A percentile compares a stretch with the other conserved stretches of the same genome.
These are phyloP conservation scores for Drosophila engyochracea DNA, from an alignment of 2,888 invertebrate genomes.

Conservation along the genomic window DNA sequence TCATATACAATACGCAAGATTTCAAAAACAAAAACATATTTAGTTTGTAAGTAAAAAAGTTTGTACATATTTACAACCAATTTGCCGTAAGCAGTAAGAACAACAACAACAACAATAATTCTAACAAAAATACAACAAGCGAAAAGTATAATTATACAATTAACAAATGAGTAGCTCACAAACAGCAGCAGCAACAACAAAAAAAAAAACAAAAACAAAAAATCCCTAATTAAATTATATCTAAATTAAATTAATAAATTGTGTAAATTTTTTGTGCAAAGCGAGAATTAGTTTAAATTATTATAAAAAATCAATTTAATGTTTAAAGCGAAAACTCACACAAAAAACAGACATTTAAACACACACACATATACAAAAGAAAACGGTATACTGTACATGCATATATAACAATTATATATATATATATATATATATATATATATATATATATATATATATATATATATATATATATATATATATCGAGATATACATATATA, in stretches of 20 bases:
- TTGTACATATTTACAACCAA: slow-evolving; percentile 81
- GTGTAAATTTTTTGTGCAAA: slow-evolving; percentile 78
- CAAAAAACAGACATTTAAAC: slow-evolving; percentile 29
- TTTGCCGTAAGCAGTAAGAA: slow-evolving; percentile 66
- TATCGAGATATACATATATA: slow-evolving; percentile 32
- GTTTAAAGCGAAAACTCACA: slow-evolving; percentile 50
- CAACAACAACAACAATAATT: slow-evolving; percentile 59
- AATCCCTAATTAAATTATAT: slow-evolving; percentile 50
- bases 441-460: slow-evolving; percentile 33
- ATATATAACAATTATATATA: slow-evolving; percentile 59
- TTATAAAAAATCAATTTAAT: slow-evolving; percentile 49
- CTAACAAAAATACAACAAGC: slow-evolving; percentile 41
- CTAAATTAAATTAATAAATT: slow-evolving; percentile 70
- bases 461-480: slow-evolving; percentile 22
- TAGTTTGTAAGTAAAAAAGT: slow-evolving; percentile 55
- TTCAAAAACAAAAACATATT: slow-evolving; percentile 41
- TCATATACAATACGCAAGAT: slow-evolving; percentile 57
- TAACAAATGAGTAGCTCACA: slow-evolving; percentile 56
- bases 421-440: slow-evolving; percentile 8
- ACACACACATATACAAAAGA: slow-evolving; percentile 29
- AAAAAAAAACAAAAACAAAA: slow-evolving; percentile 15
- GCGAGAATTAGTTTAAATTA: slow-evolving; percentile 79
- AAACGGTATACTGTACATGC: slow-evolving; percentile 71
- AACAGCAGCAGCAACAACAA: slow-evolving; percentile 26
- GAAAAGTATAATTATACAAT: slow-evolving; percentile 70